Evolutionary conservation across 2,888 invertebrate genomes (phyloP), one percentile per base, ranked within the genome.

Genomic region (Calliphora vomitoria): DNA sequence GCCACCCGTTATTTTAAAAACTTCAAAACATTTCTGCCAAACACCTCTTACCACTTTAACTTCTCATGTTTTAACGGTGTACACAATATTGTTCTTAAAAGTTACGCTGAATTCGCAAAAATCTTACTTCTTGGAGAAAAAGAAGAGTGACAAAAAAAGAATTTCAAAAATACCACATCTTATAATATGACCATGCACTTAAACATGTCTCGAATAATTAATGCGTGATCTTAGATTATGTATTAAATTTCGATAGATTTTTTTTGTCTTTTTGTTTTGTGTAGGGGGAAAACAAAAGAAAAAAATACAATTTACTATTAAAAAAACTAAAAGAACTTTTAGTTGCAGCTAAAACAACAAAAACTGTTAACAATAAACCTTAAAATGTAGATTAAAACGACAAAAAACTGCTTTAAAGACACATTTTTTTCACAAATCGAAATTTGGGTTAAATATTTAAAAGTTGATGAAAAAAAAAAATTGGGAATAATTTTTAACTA

Each of bases 381-480:
- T 62, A 75, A 81, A 80, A 8, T 80, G 50, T 3, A 20, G 13
- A 13, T 80, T 41, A 38, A 18, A 71, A 66, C 25, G 53, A 75
- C 15, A 25, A 60, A 83, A 83, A 78, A 78, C 8, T 83, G 83
- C 78, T 83, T 64, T 13, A 15, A 35, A 10, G 35, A 75, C 82
- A 72, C 53, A 79, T 58, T 83, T 82, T 25, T 68, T 75, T 64
- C 15, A 53, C 38, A 75, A 62, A 13, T 20, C 8, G 15, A 66
- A 74, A 85, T 64, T 74, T 85, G 13, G 87, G 87, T 87, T 87
- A 85, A 81, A 41, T n/a, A 38, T 31, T 60, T 35, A 3, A 41
- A 76, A 55, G 60, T 35, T 41, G 35, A 82, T 0, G 53, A 58
- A 18, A 78, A 50, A 64, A n/a, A 78, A 66, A 11, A n/a, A 41